Percentiles rank a stretch among this genome's conserved stretches.
These are phyloP conservation scores for Mallotus villosus DNA, from an alignment of 2,797 vertebrate species.

Conservation along the genomic window DNA sequence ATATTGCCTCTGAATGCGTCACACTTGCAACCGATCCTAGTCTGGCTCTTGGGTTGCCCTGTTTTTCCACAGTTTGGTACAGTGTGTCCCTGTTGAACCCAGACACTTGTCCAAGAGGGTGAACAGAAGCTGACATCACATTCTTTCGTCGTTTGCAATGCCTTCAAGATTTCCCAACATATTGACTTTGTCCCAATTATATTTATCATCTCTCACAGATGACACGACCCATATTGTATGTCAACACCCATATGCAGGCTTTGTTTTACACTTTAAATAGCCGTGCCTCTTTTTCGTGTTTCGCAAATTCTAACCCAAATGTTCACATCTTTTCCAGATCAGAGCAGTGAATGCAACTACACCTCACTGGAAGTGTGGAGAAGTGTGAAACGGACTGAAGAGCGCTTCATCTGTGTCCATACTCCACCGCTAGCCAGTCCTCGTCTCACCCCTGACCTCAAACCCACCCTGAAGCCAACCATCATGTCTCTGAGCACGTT, in stretches of 20 bases:
- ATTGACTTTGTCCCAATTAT: too few species aligned
- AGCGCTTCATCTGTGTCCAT: slow-evolving; percentile 12
- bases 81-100: slow-evolving; percentile 33
- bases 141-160: neutral
- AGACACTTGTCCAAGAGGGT: neutral
- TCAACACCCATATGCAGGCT: neutral
- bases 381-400: slow-evolving; percentile 43
- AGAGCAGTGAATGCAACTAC: slow-evolving; percentile 53
- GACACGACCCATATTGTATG: too few species aligned
- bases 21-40: slow-evolving; percentile 48
- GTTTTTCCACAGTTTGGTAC: slow-evolving; percentile 17
- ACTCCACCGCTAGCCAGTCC: neutral
- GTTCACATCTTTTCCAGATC: slow-evolving; percentile 47
- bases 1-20: slow-evolving; percentile 47
- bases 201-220: too few species aligned
- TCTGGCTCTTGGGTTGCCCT: slow-evolving; percentile 29
- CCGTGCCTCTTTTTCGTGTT: too few species aligned
- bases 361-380: slow-evolving; percentile 44
- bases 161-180: neutral
- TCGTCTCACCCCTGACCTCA: neutral
- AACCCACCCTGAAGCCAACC: slow-evolving; percentile 31
- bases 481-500: slow-evolving; percentile 77
- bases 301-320: neutral
- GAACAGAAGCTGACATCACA: neutral
- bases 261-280: neutral